Conservation (phyloP, 2,113 vertebrate species). For the Lanius ludovicianus region DNA sequence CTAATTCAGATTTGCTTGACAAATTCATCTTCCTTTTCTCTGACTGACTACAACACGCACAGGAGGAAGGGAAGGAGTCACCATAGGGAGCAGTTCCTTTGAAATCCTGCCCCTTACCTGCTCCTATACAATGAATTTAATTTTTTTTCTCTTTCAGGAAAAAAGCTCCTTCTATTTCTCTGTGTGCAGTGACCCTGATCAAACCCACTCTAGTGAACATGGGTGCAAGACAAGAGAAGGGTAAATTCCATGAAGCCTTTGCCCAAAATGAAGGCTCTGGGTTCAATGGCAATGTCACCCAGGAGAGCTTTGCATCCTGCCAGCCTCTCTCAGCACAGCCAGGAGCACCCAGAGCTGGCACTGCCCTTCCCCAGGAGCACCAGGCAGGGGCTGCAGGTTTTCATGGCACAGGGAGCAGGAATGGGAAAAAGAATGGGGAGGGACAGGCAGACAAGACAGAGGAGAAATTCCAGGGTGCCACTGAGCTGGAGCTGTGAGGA, state of each 20-base stretch:
- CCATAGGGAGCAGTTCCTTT: background rate
- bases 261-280: background rate
- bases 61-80: background rate
- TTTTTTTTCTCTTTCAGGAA: background rate
- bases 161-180: background rate
- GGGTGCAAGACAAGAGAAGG: background rate
- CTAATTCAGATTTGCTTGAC: background rate
- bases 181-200: background rate
- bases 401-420: accelerated
- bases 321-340: background rate
- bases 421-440: background rate
- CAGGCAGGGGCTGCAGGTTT: background rate
- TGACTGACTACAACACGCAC: accelerated
- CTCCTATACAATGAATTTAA: accelerated
- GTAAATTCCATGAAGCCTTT: background rate
- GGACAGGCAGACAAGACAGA: background rate
- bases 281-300: accelerated
- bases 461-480: background rate
- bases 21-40: background rate
- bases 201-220: accelerated
- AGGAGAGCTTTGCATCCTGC: accelerated
- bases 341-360: background rate
- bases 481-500: background rate
- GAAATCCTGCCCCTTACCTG: background rate
- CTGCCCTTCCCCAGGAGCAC: background rate